Conservation (phyloP, 2,797 vertebrate genomes). For the Cynodonichthys magdalenae region DNA sequence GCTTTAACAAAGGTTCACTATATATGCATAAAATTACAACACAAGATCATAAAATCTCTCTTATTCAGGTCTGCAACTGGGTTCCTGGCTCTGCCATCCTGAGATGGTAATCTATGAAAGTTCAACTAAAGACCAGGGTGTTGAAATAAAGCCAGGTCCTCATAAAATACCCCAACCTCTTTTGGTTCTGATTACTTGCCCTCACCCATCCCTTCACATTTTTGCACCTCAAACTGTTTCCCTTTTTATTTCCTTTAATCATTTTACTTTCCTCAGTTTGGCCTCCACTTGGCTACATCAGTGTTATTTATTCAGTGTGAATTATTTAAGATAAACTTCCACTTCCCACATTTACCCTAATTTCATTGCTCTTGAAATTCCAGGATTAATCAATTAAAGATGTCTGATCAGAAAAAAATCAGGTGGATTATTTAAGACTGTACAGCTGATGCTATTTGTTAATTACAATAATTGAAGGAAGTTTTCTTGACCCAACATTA, state of each 20-base stretch:
- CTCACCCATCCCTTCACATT: conserved; percentile 56
- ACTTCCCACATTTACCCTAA: not conserved
- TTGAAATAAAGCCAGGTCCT: conserved; percentile 28
- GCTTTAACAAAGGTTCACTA: not conserved
- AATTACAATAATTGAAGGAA: conserved; percentile 34
- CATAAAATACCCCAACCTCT: conserved; percentile 24
- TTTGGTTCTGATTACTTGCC: conserved; percentile 32
- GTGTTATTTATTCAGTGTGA: conserved; percentile 10
- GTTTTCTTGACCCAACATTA: conserved; percentile 27
- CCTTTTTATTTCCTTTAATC: conserved; percentile 57
- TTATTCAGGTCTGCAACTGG: conserved; percentile 77
- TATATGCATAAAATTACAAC: not conserved
- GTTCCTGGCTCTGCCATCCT: conserved; percentile 78
- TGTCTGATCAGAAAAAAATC: conserved; percentile 20
- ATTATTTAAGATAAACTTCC: not conserved
- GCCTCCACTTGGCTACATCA: conserved; percentile 38
- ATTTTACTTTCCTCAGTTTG: conserved; percentile 56
- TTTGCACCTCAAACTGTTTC: conserved; percentile 64
- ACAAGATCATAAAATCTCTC: not conserved
- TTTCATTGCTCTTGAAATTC: conserved; percentile 10
- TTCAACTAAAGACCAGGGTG: conserved; percentile 30
- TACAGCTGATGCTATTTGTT: conserved; percentile 58
- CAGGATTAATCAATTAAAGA: not conserved
- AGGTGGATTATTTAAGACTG: conserved; percentile 61
- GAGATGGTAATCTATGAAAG: conserved; percentile 8